Evolutionary conservation across 2,797 vertebrate genomes (phyloP).

Genomic region (Periophthalmus magnuspinnatus): DNA sequence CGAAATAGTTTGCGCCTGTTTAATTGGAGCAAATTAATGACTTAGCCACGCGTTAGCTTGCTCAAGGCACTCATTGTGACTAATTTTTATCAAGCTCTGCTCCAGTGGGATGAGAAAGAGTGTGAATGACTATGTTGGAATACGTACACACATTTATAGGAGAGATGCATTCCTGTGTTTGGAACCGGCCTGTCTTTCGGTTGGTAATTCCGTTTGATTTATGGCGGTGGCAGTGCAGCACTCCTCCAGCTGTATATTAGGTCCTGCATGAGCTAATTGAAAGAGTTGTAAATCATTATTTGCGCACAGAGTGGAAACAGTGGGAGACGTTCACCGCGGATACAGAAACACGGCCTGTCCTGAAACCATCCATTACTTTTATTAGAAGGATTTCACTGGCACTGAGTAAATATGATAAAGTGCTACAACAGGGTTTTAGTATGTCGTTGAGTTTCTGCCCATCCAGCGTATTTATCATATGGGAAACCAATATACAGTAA

Average conservation of each 20-base stretch:
- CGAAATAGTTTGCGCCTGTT: constrained; percentile 67
- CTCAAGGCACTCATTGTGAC: constrained; percentile 73
- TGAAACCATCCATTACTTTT: constrained; percentile 2
- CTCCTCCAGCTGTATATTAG: constrained; percentile 45
- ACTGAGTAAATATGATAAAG: neutral
- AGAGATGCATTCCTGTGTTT: constrained; percentile 44
- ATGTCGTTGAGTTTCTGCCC: neutral
- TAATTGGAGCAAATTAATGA: constrained; percentile 77
- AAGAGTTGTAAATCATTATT: constrained; percentile 59
- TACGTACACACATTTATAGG: constrained; percentile 52
- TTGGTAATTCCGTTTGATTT: constrained; percentile 64
- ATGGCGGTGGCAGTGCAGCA: constrained; percentile 37
- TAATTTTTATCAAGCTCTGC: constrained; percentile 72
- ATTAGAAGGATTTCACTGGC: neutral
- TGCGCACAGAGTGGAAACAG: constrained; percentile 27
- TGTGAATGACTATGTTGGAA: constrained; percentile 55
- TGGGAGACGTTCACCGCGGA: constrained; percentile 1
- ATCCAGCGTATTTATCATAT: neutral
- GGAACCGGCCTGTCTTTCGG: constrained; percentile 30
- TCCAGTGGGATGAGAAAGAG: constrained; percentile 60
- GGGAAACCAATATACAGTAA: neutral
- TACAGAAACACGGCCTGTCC: constrained; percentile 2
- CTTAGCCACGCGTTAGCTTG: constrained; percentile 72
- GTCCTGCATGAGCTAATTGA: constrained; percentile 59
- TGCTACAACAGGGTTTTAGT: neutral